phyloP scores from a whole-genome alignment of 2,113 vertebrate genomes.

The Peromyscus californicus region DNA sequence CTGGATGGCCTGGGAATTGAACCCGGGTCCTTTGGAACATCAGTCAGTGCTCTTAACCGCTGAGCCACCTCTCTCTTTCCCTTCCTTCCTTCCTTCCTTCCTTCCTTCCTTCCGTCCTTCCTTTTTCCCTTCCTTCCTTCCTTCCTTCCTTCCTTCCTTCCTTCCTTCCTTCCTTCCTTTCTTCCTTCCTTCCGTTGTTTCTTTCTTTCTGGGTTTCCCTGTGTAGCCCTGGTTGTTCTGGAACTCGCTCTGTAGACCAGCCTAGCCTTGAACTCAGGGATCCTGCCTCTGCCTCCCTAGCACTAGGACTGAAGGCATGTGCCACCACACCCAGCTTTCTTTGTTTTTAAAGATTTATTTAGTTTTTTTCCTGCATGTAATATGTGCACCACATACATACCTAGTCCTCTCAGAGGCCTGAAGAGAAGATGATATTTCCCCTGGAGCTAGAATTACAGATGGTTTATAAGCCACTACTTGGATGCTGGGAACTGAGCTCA shows the following conservation, averaged over 20 bases:
- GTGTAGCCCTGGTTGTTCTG: not conserved
- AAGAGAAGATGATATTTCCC: not conserved
- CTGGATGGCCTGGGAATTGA: no score
- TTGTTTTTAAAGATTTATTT: not conserved
- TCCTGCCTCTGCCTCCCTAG: not conserved
- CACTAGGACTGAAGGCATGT: not conserved
- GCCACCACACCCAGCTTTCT: not conserved
- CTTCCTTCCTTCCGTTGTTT: not conserved
- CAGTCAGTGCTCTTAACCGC: no score
- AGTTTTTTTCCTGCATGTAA: not conserved
- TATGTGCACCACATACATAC: not conserved
- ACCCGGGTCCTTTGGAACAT: no score
- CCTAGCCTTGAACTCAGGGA: not conserved
- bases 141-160: not conserved
- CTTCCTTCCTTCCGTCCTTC: not conserved
- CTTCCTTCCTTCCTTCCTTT: not conserved
- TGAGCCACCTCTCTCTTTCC: not conserved
- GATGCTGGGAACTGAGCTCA: not conserved
- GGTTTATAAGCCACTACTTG: not conserved
- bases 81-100: not conserved
- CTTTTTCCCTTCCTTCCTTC: not conserved
- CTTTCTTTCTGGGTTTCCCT: not conserved
- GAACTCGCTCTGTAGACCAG: not conserved
- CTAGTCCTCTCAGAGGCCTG: not conserved
- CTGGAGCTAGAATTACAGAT: not conserved